phyloP scores from a whole-genome alignment of 2,888 invertebrate species.

The Alloscopus bannaensis region DNA sequence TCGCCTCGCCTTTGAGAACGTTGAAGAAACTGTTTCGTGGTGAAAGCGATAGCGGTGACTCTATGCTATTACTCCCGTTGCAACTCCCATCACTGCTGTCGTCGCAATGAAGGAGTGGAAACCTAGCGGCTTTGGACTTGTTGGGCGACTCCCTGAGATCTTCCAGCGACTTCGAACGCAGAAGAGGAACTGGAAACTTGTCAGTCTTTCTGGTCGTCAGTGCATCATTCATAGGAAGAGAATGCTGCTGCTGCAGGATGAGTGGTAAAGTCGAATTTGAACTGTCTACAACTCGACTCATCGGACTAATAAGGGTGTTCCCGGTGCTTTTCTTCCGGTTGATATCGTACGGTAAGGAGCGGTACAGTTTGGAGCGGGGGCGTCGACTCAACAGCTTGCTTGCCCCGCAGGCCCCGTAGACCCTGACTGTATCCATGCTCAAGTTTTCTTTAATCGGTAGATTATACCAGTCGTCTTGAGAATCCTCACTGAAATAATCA shows the following conservation, averaged over 20 bases:
- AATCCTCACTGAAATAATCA: conserved; percentile 41
- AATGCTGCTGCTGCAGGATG: conserved; percentile 54
- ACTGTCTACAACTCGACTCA: conserved; percentile 47
- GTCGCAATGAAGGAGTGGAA: conserved; percentile 61
- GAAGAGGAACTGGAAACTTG: conserved; percentile 70
- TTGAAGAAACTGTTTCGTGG: conserved; percentile 63
- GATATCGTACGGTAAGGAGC: conserved; percentile 68
- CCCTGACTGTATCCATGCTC: conserved; percentile 52
- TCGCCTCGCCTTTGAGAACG: conserved; percentile 64
- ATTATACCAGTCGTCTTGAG: conserved; percentile 56
- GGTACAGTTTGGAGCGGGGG: conserved; percentile 57
- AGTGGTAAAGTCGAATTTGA: conserved; percentile 50
- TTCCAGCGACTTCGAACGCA: conserved; percentile 72
- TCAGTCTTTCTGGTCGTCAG: conserved; percentile 70
- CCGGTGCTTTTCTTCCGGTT: conserved; percentile 57
- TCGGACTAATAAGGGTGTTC: conserved; percentile 59
- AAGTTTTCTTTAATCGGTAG: conserved; percentile 55
- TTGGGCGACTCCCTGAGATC: conserved; percentile 72
- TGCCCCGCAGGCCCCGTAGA: conserved; percentile 53
- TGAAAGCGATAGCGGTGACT: conserved; percentile 62
- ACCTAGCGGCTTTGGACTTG: conserved; percentile 65
- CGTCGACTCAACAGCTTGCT: conserved; percentile 56
- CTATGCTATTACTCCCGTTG: conserved; percentile 66
- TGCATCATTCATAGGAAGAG: conserved; percentile 60
- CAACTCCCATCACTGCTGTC: conserved; percentile 64